Evolutionary conservation across 2,888 invertebrate genomes (phyloP).

Genomic region (Orthosia gracilis): DNA sequence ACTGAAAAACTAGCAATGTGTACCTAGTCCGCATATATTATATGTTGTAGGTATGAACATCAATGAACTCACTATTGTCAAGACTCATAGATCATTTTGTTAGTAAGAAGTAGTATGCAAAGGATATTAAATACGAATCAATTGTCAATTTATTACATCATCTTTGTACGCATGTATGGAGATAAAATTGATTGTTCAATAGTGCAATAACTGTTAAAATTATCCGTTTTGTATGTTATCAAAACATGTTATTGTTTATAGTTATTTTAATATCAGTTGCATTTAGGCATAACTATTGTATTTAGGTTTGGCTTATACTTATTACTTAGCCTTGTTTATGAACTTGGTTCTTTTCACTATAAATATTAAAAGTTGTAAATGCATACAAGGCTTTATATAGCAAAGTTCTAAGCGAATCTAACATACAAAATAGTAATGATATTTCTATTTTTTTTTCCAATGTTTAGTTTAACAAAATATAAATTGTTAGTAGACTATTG

Average conservation of each 20-base stretch:
- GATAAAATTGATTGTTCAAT: slow-evolving; percentile 34
- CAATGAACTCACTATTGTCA: slow-evolving; percentile 32
- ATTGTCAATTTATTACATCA: slow-evolving; percentile 42
- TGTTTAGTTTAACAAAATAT: neutral
- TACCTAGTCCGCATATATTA: too few species aligned
- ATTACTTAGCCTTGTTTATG: neutral
- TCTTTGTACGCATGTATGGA: slow-evolving; percentile 18
- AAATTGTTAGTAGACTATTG: slow-evolving; percentile 1
- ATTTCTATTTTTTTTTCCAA: neutral
- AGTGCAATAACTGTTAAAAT: slow-evolving; percentile 36
- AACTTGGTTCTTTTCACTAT: neutral
- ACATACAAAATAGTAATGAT: too few species aligned
- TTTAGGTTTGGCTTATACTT: neutral
- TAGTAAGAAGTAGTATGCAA: slow-evolving; percentile 26
- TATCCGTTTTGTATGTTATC: slow-evolving; percentile 17
- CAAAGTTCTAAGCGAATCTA: neutral
- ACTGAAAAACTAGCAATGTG: neutral
- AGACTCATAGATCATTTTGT: slow-evolving; percentile 5
- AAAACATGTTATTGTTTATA: slow-evolving; percentile 52
- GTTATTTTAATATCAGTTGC: slow-evolving; percentile 7
- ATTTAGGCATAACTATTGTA: slow-evolving; percentile 11
- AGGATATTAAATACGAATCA: slow-evolving; percentile 23
- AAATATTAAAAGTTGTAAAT: neutral
- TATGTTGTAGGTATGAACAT: neutral
- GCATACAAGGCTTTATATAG: neutral